phyloP scores from a whole-genome alignment of 2,888 invertebrate genomes.

The Dynastes tityus region DNA sequence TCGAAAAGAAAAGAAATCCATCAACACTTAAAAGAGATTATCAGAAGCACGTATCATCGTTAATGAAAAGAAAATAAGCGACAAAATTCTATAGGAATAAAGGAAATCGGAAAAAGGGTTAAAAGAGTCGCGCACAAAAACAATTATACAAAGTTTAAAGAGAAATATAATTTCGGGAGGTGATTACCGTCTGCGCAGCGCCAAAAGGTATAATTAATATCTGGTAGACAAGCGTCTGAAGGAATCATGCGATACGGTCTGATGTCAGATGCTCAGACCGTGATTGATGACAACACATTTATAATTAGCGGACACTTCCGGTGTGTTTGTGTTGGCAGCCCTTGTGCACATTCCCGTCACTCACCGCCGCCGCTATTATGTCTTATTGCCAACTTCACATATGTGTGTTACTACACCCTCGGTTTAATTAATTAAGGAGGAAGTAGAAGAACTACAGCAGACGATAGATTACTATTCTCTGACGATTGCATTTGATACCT shows the following conservation, averaged over 20 bases:
- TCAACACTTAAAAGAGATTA: not conserved
- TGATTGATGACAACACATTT: constrained; percentile 72
- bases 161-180: constrained; percentile 46
- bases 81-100: not conserved
- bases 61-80: not conserved
- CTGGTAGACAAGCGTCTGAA: constrained; percentile 51
- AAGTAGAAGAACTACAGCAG: constrained; percentile 1
- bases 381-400: constrained; percentile 65
- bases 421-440: constrained; percentile 57
- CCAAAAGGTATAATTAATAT: constrained; percentile 51
- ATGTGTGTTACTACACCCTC: constrained; percentile 57
- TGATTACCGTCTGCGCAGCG: constrained; percentile 39
- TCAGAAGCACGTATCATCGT: not conserved
- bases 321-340: constrained; percentile 70
- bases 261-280: constrained; percentile 56
- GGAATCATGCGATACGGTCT: constrained; percentile 55
- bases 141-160: constrained; percentile 42
- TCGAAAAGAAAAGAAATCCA: too few species aligned
- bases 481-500: not conserved
- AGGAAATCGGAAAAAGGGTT: constrained; percentile 15
- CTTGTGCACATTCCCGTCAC: constrained; percentile 64
- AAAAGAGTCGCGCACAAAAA: constrained; percentile 19
- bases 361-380: constrained; percentile 64
- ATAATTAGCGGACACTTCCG: constrained; percentile 72
- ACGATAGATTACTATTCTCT: not conserved